Conservation (phyloP, 1,140 invertebrate species). For the Drosophila bipectinata region DNA sequence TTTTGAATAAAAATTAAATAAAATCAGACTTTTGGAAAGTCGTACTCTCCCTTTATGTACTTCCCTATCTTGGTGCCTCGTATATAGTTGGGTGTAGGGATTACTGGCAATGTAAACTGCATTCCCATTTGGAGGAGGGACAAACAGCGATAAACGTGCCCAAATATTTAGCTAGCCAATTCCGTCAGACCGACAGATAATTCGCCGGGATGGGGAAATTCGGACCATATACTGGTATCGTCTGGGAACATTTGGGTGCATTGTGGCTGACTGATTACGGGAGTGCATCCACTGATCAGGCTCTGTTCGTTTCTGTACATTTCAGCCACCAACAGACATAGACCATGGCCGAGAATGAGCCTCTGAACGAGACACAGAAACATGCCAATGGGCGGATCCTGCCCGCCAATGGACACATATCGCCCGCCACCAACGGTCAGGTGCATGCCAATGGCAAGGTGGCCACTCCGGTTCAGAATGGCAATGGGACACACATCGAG, state of each 20-base stretch:
- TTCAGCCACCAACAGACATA: slow-evolving; percentile 32
- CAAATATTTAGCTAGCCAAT: slow-evolving; percentile 52
- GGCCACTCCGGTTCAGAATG: slow-evolving; percentile 22
- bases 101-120: slow-evolving; percentile 21
- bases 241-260: slow-evolving; percentile 41
- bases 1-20: too few relatives aligned
- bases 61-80: slow-evolving; percentile 17
- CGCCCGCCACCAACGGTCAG: slow-evolving; percentile 33
- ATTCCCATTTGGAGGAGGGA: slow-evolving; percentile 20
- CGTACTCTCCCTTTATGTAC: slow-evolving; percentile 4
- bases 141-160: slow-evolving; percentile 46
- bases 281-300: slow-evolving; percentile 12
- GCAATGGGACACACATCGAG: slow-evolving; percentile 64
- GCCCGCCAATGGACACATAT: slow-evolving; percentile 52
- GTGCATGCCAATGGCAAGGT: slow-evolving; percentile 32
- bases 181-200: too few relatives aligned
- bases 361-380: slow-evolving; percentile 48
- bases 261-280: slow-evolving; percentile 39
- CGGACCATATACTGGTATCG: slow-evolving; percentile 23
- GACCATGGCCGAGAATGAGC: slow-evolving; percentile 69
- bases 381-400: slow-evolving; percentile 66
- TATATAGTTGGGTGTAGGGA: slow-evolving; percentile 24
- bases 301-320: slow-evolving; percentile 2
- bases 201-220: slow-evolving; percentile 31
- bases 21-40: too few relatives aligned